Conservation (phyloP, 2,113 vertebrate species). For the Casuarius casuarius region DNA sequence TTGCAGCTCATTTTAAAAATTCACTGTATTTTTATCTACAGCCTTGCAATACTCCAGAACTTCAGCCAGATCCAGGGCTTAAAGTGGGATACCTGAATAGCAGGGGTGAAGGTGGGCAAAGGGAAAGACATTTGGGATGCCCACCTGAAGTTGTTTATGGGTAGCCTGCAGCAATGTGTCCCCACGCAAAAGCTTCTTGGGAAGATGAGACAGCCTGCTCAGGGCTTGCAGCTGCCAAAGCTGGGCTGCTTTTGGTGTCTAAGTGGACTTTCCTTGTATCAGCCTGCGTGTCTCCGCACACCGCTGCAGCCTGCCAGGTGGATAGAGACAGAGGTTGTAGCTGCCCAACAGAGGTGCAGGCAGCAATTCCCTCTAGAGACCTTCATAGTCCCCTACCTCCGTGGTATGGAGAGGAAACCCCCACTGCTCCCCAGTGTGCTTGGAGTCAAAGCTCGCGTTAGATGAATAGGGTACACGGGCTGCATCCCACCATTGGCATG, state of each 20-base stretch:
- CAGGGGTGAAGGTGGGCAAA: neutral
- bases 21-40: neutral
- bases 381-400: rapidly evolving
- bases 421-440: rapidly evolving
- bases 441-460: rapidly evolving
- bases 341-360: neutral
- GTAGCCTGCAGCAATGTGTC: neutral
- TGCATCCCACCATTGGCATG: rapidly evolving
- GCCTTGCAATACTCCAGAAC: neutral
- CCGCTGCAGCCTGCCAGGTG: neutral
- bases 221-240: neutral
- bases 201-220: rapidly evolving
- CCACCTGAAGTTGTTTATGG: neutral
- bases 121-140: neutral
- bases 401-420: neutral
- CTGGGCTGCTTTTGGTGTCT: rapidly evolving
- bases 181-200: rapidly evolving
- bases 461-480: too few species aligned
- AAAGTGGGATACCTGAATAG: neutral
- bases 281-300: neutral
- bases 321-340: neutral
- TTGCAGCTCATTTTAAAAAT: neutral
- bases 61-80: neutral
- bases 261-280: neutral
- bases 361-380: neutral